Conservation (phyloP, 1,140 invertebrate species). For the Drosophila oshimai region DNA sequence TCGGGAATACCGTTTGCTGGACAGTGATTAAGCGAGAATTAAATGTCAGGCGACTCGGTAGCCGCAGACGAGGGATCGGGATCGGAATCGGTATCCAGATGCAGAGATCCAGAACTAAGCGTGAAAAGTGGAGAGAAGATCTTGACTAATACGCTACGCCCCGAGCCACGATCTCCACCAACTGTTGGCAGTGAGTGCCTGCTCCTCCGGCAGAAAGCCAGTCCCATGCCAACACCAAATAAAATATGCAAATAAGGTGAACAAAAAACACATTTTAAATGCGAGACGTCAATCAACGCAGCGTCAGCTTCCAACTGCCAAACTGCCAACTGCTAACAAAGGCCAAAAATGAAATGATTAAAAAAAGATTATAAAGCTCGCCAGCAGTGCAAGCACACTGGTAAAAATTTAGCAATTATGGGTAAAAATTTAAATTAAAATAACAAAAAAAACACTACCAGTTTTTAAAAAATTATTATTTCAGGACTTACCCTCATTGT, state of each 20-base stretch:
- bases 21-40: constrained; percentile 82
- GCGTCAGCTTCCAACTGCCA: constrained; percentile 71
- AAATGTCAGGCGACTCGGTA: constrained; percentile 63
- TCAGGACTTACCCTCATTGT: too few species aligned
- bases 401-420: neutral
- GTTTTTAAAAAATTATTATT: too few species aligned
- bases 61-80: constrained; percentile 41
- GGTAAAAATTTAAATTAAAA: too few species aligned
- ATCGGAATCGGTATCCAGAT: neutral
- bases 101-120: constrained; percentile 19
- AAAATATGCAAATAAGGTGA: constrained; percentile 28
- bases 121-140: constrained; percentile 60
- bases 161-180: constrained; percentile 40
- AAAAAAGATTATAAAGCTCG: constrained; percentile 70
- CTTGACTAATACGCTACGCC: constrained; percentile 66
- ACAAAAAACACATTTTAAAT: constrained; percentile 35
- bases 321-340: constrained; percentile 70
- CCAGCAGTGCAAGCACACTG: neutral
- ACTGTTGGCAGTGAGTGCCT: constrained; percentile 36
- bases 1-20: constrained; percentile 62
- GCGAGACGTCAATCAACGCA: constrained; percentile 72
- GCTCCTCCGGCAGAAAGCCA: neutral
- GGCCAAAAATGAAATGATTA: constrained; percentile 70
- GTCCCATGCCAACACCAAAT: constrained; percentile 6
- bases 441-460: too few species aligned